Percentiles rank a stretch among this genome's conserved stretches.
These are phyloP conservation scores for Sebastes cheni DNA, from an alignment of 2,797 vertebrate genomes.

Conservation along the genomic window DNA sequence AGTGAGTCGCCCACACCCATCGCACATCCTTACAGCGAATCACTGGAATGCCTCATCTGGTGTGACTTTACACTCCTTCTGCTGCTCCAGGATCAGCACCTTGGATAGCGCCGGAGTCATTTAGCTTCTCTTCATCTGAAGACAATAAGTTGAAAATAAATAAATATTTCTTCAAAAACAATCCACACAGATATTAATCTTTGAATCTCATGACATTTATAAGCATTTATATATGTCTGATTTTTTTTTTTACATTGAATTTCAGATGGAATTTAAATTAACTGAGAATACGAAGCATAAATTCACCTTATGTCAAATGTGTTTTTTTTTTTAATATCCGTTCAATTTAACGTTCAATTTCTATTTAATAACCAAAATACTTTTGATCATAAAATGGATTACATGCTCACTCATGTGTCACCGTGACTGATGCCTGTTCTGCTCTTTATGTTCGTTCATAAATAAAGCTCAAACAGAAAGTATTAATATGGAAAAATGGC, in stretches of 20 bases:
- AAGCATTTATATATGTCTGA: neutral
- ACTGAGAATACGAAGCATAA: neutral
- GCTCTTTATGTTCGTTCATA: neutral
- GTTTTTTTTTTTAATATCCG: neutral
- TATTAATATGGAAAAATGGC: neutral
- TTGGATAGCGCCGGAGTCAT: neutral
- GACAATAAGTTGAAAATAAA: neutral
- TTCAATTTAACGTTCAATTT: neutral
- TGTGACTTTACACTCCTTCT: neutral
- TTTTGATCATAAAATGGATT: neutral
- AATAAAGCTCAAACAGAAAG: neutral
- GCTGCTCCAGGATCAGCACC: conserved; percentile 18
- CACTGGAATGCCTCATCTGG: no score
- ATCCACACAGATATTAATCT: neutral
- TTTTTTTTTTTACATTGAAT: neutral
- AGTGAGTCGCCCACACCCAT: no score
- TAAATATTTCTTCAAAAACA: no score
- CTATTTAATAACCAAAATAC: neutral
- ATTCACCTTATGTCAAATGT: neutral
- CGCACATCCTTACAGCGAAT: no score
- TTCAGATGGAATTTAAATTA: neutral
- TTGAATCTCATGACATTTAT: neutral
- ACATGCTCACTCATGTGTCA: neutral
- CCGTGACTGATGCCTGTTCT: neutral
- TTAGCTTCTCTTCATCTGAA: neutral